A percentile compares a stretch with the other conserved stretches of the same genome.
Evolutionary conservation across 2,113 vertebrate species (phyloP).

Genomic region (Caracal caracal): DNA sequence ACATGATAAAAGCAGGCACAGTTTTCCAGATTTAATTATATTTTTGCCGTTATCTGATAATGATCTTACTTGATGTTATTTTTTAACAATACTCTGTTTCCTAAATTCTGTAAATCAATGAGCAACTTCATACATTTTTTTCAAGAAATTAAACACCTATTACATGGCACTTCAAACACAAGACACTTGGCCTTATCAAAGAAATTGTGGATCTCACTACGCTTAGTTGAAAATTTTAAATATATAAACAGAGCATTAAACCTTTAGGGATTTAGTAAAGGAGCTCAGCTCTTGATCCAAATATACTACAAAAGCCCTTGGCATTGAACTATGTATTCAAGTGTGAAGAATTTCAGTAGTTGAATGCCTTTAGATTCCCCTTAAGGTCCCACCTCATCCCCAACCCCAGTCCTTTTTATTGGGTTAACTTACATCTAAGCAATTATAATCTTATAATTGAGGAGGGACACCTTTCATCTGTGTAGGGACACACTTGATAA

Average conservation of each 20-base stretch:
- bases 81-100: background rate
- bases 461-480: background rate
- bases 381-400: fast-evolving
- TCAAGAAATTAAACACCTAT: background rate
- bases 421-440: background rate
- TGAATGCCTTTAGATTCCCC: background rate
- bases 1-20: background rate
- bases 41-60: background rate
- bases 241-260: background rate
- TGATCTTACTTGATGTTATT: background rate
- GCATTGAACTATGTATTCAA: background rate
- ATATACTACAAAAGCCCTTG: background rate
- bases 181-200: background rate
- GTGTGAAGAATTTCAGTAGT: background rate
- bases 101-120: background rate
- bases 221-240: background rate
- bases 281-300: background rate
- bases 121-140: background rate
- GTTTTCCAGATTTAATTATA: conserved; percentile 40
- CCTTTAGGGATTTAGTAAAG: background rate
- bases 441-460: background rate
- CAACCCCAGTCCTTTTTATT: background rate
- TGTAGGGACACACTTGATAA: background rate
- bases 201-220: background rate
- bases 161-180: background rate